Evolutionary conservation across 2,113 vertebrate genomes (phyloP), one percentile per base, ranked within the genome.

Genomic region (Cyphomyrus plagiostoma): DNA sequence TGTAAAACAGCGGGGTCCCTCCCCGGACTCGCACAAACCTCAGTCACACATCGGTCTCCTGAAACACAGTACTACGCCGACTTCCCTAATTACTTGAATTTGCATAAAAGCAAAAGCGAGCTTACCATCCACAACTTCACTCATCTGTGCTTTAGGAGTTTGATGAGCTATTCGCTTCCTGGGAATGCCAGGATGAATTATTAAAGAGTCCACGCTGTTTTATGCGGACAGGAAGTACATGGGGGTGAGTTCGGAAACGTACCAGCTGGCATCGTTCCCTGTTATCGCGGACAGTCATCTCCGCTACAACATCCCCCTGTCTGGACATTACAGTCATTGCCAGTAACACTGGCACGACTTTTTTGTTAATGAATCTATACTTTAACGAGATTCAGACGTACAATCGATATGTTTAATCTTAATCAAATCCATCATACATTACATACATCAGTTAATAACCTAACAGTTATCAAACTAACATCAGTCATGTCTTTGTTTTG

Each of bases 151-250:
- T 86, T 46, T 83, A 89, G 35, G 26, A 46, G 26, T 86, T 26
- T 89, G 86, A 90, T 89, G 62, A 87, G 83, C 56, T 89, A n/a
- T 46, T 62, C 45, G 53, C n/a, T 86, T 90, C 86, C 74, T 58
- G 50, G 26, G 30, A 50, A 82, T 52, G 46, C 45, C 48, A 50
- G 42, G 84, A 62, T 91, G 74, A 91, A 89, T 89, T 77, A 91
- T 90, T 91, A 62, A 91, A 82, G 49, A 87, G 84, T 17, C 49
- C 48, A 19, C 11, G 39, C 77, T 26, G 45, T 87, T 90, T 89
- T 30, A 19, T 39, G 84, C 8, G 45, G n/a, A 50, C 53, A n/a
- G 35, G 90, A 80, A 80, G 35, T 82, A 56, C 17, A n/a, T 35
- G 17, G 2, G 46, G 53, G 74, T 42, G 35, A 39, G 35, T 80